Evolutionary conservation across 2,113 vertebrate genomes (phyloP), one percentile per base, ranked within the genome.

Genomic region (Notechis scutatus): DNA sequence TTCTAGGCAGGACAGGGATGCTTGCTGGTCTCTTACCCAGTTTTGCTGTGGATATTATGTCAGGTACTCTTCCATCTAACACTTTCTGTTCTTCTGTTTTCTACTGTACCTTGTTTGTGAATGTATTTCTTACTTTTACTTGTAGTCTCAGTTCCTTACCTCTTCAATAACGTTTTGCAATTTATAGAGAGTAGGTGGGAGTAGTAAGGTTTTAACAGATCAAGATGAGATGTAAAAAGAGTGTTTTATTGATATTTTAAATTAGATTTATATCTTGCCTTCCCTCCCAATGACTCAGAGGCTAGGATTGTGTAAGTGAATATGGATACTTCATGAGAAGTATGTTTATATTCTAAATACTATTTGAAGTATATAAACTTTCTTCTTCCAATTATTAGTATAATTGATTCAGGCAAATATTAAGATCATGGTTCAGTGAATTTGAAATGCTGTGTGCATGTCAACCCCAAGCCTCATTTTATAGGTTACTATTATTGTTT

Each of bases 1-100:
- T 98, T 98, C 98, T 98, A 99, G 99, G 99, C 98, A 99, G 98
- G 98, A 99, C 98, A 99, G 98, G 98, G 98, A 97, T 98, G 98
- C 97, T 98, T 98, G 98, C 98, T 97, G 99, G 99, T 98, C 98
- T 99, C 97, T 98, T 99, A 97, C 99, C 99, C 98, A 99, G 98
- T 98, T 99, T 99, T 99, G 99, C 99, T 98, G 98, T 99, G 98
- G 98, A 99, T 97, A 98, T 99, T 97, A 99, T 99, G 99, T 98
- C 99, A 99, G 99, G 99, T 99, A 99, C 95, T 98, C 98, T 55
- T 95, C 96, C 96, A 96, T 97, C 97, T 97, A 95, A 97, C 96
- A 95, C 91, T 95, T 92, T 89, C 74, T 42, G 18, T 81, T 81
- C 74, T 81, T 81, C 74, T 81, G 18, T 81, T 81, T 81, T 81